Evolutionary conservation across 2,113 vertebrate genomes (phyloP), one percentile per base, ranked within the genome.

Genomic region (Pachypanchax playfairii): DNA sequence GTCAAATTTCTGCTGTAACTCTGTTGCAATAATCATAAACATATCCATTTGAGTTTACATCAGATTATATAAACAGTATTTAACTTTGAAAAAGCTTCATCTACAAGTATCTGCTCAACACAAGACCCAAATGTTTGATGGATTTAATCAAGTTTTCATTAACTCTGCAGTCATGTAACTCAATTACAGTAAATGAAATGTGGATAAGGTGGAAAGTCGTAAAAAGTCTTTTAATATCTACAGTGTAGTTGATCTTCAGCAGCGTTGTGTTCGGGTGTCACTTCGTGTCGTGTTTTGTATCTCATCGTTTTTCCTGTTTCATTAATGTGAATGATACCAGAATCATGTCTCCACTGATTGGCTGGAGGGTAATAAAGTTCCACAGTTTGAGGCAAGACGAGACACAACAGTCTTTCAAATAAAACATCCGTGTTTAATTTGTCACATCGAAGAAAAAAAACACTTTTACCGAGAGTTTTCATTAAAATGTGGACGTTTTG

Each of bases 281-380:
- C 58, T 35, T 56, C 18, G 14, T 13, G 18, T 41, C 5, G 17
- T 39, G 28, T 31, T 65, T 46, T 36, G 33, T 55, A 43, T 70
- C 53, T 62, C 29, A 67, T 52, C 52, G 73, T 51, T 55, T 51
- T n/a, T 24, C 53, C 69, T 53, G 62, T 64, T 76, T 83, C 61
- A 80, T 80, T 84, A 77, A 82, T 75, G 79, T 74, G 79, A 56
- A 65, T 74, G 79, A 72, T 84, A 68, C 79, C 65, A 70, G 62
- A 57, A 54, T 51, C 48, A 9, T 67, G 59, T 82, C 58, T 77
- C n/a, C 44, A 48, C 58, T 54, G 61, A 57, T 58, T 70, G 61
- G 64, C 67, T 56, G 49, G 56, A 50, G 60, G 36, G 59, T 26
- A 66, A 62, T 35, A 39, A 35, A 68, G 52, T 56, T 75, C 46